Evolutionary conservation across 2,797 vertebrate genomes (phyloP).

Genomic region (Chloroceryle amazona): DNA sequence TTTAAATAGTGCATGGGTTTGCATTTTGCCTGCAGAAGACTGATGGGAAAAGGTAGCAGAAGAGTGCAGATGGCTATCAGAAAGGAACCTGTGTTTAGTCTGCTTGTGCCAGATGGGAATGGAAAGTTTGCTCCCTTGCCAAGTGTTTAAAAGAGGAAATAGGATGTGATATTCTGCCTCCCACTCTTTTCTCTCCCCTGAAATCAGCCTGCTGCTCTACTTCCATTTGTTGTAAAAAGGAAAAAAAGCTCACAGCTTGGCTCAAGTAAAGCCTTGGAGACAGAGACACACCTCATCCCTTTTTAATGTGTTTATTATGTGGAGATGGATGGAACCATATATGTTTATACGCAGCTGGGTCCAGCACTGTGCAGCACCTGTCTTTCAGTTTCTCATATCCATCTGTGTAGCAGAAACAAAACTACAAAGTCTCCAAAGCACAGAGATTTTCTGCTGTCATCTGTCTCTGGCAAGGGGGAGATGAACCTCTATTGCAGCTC

Average conservation of each 20-base stretch:
- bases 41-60: constrained; percentile 73
- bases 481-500: not conserved
- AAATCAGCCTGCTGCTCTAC: constrained; percentile 42
- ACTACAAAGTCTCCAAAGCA: not conserved
- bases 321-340: constrained; percentile 4
- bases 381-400: not conserved
- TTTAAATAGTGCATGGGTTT: constrained; percentile 20
- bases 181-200: constrained; percentile 67
- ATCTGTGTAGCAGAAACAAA: not conserved
- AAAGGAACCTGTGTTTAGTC: constrained; percentile 75
- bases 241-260: not conserved
- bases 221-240: constrained; percentile 58
- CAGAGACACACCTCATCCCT: constrained; percentile 22
- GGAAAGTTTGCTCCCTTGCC: constrained; percentile 63
- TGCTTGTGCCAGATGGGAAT: constrained; percentile 73
- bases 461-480: not conserved
- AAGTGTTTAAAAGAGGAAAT: constrained; percentile 75
- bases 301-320: constrained; percentile 48
- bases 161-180: constrained; percentile 71
- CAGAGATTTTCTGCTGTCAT: not conserved
- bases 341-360: constrained; percentile 29
- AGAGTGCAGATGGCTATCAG: constrained; percentile 71
- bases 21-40: constrained; percentile 46
- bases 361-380: not conserved
- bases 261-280: constrained; percentile 18